Evolutionary conservation across 2,113 vertebrate genomes (phyloP).

Genomic region (Connochaetes taurinus): DNA sequence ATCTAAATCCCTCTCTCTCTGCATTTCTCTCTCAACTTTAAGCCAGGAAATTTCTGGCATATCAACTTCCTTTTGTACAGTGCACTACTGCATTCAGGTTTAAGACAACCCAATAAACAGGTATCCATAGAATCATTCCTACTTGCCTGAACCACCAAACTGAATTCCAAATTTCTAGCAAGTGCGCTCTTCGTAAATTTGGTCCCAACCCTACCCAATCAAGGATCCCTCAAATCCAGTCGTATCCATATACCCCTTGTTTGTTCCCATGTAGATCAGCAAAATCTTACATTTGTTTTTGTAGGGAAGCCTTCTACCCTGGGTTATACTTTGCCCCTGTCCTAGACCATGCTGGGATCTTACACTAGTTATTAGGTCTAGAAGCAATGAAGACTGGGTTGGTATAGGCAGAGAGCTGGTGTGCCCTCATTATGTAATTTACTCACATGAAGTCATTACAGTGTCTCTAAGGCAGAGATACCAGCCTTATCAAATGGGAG

Average conservation of each 20-base stretch:
- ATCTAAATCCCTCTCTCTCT: neutral
- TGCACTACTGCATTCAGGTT: neutral
- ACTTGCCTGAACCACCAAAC: neutral
- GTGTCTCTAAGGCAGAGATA: neutral
- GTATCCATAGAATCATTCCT: neutral
- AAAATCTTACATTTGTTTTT: neutral
- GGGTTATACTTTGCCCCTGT: neutral
- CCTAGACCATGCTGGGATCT: neutral
- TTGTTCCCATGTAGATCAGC: neutral
- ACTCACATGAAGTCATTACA: neutral
- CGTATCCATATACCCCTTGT: neutral
- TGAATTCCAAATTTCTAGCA: neutral
- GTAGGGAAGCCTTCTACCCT: neutral
- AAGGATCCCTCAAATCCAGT: neutral
- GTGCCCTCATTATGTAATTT: neutral
- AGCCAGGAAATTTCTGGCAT: neutral
- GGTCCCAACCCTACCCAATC: neutral
- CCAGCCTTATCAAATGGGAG: neutral
- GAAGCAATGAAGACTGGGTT: neutral
- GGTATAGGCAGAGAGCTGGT: neutral
- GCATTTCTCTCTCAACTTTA: neutral
- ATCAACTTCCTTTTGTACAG: neutral
- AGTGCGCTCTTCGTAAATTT: neutral
- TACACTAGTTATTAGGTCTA: neutral
- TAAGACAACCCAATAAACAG: neutral